Evolutionary conservation across 1,140 invertebrate genomes (phyloP), one percentile per base, ranked within the genome.

Genomic region (Dufourea novaeangliae): DNA sequence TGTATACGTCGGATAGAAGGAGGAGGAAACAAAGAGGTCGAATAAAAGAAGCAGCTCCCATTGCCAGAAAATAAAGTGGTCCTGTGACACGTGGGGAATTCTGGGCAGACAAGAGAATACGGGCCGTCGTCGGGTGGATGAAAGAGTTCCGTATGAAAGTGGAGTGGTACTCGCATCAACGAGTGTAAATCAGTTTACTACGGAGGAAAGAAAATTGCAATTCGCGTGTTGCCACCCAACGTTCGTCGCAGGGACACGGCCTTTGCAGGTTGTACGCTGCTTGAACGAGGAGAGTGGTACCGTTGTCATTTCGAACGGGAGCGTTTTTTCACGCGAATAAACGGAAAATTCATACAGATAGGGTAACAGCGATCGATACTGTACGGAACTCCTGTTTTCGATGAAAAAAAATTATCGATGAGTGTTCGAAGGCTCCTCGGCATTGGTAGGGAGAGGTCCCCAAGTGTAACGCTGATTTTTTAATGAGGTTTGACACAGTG

Each of bases 41-140:
- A 79, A 79, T 61, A 62, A 67, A 70, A 71, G 63, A 50, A 68
- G 29, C 29, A 56, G 63, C 57, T 69, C 44, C 32, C 72, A 79
- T 79, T 85, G 84, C 79, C 68, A 77, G 83, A 86, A 82, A 86
- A 85, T 85, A 86, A 74, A 86, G 84, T 82, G 75, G 82, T 44
- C 71, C 59, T 68, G 54, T 77, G 83, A 85, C 83, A 85, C 83
- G 83, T 85, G 84, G 76, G 80, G 85, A 86, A 86, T 85, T 69
- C 71, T 85, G 75, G n/a, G 62, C 71, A 63, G 68, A 72, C 52
- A 41, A 7, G 37, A 52, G 22, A 54, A 67, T 66, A 25, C 52
- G 32, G 44, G 62, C 56, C 54, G 67, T 57, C 84, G 54, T 74
- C 71, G 80, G 10, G 54, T 27, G n/a, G 25, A 59, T 57, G 71